Conservation (phyloP, 2,888 invertebrate species). For the Napeogenes inachia region DNA sequence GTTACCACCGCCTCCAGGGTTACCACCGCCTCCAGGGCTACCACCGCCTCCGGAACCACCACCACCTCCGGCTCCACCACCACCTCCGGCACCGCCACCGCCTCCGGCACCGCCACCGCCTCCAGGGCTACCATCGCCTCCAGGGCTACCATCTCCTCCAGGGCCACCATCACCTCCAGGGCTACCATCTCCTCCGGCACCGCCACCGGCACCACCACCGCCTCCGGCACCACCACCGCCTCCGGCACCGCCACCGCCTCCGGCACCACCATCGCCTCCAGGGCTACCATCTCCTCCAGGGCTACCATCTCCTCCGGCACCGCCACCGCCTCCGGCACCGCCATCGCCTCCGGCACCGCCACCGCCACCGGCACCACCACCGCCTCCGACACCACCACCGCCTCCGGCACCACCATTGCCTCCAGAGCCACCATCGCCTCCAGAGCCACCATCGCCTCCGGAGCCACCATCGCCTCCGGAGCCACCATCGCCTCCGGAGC, state of each 20-base stretch:
- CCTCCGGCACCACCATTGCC: slow-evolving; percentile 2
- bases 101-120: too few species aligned
- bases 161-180: neutral
- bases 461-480: too few species aligned
- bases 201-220: neutral
- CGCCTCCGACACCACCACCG: slow-evolving; percentile 4
- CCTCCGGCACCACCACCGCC: neutral
- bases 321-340: slow-evolving; percentile 9
- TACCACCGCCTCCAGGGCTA: slow-evolving; percentile 15
- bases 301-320: slow-evolving; percentile 19
- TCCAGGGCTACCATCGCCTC: neutral
- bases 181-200: neutral
- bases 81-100: too few species aligned
- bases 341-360: neutral
- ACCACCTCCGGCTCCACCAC: neutral
- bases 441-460: too few species aligned
- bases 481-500: slow-evolving; percentile 8
- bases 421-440: too few species aligned
- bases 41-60: slow-evolving; percentile 13
- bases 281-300: neutral
- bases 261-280: slow-evolving; percentile 1
- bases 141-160: neutral
- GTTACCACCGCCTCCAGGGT: neutral
- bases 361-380: slow-evolving; percentile 1
- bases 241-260: neutral